phyloP scores from a whole-genome alignment of 2,113 vertebrate species.

The Cricetomys ansorgei region DNA sequence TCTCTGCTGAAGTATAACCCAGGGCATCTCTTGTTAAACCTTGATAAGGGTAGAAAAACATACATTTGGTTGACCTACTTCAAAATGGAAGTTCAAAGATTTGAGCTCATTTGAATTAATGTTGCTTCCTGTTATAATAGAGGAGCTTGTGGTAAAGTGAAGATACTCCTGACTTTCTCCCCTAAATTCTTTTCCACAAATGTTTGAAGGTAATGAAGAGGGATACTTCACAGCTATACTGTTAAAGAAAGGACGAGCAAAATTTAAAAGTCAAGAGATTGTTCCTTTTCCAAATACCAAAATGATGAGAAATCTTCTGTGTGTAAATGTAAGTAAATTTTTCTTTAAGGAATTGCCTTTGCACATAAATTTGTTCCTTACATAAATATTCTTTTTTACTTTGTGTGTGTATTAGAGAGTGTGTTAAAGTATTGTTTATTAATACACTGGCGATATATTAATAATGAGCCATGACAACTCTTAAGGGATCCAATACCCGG shows the following conservation, averaged over 20 bases:
- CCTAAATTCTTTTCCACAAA: constrained; percentile 62
- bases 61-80: not conserved
- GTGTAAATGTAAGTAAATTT: constrained; percentile 89
- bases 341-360: not conserved
- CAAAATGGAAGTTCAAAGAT: constrained; percentile 29
- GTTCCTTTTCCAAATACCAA: constrained; percentile 91
- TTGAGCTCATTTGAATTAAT: constrained; percentile 7
- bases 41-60: not conserved
- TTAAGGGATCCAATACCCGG: too few species aligned
- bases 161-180: not conserved
- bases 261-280: constrained; percentile 90
- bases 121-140: not conserved
- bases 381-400: not conserved
- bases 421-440: too few species aligned
- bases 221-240: constrained; percentile 95
- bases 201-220: constrained; percentile 89
- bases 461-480: too few species aligned
- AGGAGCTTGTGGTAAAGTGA: constrained; percentile 12
- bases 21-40: not conserved
- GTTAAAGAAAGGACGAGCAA: constrained; percentile 94
- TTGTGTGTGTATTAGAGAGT: not conserved
- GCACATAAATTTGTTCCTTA: not conserved
- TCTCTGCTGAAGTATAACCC: not conserved
- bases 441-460: too few species aligned
- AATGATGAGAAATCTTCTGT: constrained; percentile 97